phyloP scores from a whole-genome alignment of 2,113 vertebrate species.

The Boulengeromyrus knoepffleri region DNA sequence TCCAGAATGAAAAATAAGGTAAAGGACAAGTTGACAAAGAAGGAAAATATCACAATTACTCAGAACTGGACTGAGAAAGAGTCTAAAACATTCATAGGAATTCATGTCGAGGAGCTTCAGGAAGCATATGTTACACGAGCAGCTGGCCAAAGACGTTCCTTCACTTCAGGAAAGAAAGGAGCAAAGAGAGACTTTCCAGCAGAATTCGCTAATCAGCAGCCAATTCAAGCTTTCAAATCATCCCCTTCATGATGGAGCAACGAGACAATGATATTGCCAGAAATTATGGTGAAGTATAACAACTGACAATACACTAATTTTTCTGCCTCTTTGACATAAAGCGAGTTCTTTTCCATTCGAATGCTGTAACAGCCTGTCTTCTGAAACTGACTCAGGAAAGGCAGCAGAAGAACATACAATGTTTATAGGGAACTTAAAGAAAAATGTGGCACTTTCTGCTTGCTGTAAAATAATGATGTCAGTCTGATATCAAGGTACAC shows the following conservation, averaged over 20 bases:
- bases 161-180: background rate
- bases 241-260: background rate
- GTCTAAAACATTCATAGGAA: background rate
- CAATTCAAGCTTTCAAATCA: background rate
- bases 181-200: background rate
- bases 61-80: background rate
- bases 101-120: background rate
- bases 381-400: background rate
- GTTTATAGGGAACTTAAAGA: background rate
- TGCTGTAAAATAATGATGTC: background rate
- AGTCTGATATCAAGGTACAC: background rate
- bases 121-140: background rate
- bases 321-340: background rate
- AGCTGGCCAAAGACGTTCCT: background rate
- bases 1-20: background rate
- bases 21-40: background rate
- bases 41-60: background rate
- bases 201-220: background rate
- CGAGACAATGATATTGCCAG: background rate
- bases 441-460: background rate
- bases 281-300: background rate
- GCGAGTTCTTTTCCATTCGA: background rate
- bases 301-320: background rate
- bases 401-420: background rate
- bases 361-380: background rate